Evolutionary conservation across 2,797 vertebrate species (phyloP).

Genomic region (Pangasius djambal): DNA sequence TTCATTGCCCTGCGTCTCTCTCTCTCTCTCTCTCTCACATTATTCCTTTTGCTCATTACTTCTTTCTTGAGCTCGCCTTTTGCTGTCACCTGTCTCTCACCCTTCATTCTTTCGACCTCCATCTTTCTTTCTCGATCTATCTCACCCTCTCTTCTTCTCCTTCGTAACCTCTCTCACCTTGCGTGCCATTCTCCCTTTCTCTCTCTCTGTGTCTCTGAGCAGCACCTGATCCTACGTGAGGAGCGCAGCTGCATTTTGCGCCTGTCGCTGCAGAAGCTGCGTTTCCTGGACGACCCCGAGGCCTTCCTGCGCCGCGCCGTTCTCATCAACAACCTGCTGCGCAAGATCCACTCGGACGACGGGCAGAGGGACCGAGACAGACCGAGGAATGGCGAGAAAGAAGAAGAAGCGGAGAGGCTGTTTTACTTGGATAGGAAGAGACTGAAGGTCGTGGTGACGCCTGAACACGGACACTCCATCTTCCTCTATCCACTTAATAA

Average conservation of each 20-base stretch:
- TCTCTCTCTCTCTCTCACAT: background rate
- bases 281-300: conserved; percentile 95
- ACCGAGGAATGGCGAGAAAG: conserved; percentile 83
- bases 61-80: background rate
- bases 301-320: conserved; percentile 93
- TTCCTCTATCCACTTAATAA: conserved; percentile 91
- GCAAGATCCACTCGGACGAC: conserved; percentile 85
- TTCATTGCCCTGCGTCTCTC: background rate
- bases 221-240: conserved; percentile 95
- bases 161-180: background rate
- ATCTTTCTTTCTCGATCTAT: background rate
- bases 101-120: background rate
- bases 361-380: conserved; percentile 80
- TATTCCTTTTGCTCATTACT: background rate
- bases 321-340: conserved; percentile 98
- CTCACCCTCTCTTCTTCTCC: background rate
- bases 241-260: conserved; percentile 95
- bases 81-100: background rate
- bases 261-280: conserved; percentile 94
- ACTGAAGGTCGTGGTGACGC: conserved; percentile 89
- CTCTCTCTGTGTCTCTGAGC: background rate
- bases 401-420: conserved; percentile 82
- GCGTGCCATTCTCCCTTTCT: background rate
- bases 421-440: conserved; percentile 80
- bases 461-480: conserved; percentile 83